A percentile compares a stretch with the other conserved stretches of the same genome.
phyloP scores from a whole-genome alignment of 2,888 invertebrate genomes.

The Tridacna gigas region DNA sequence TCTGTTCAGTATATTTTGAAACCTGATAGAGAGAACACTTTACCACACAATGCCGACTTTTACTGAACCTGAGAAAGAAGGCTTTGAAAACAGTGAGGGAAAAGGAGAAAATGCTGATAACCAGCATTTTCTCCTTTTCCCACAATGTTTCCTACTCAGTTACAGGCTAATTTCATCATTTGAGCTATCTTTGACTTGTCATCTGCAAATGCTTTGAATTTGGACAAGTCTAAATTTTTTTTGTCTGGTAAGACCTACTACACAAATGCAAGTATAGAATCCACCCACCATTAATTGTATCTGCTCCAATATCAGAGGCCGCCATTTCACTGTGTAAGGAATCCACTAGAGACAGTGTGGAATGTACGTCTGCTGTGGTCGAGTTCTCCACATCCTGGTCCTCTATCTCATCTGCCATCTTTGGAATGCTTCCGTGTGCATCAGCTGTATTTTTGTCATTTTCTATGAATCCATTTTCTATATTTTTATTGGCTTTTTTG shows the following conservation, averaged over 20 bases:
- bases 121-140: too few relatives aligned
- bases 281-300: slow-evolving; percentile 23
- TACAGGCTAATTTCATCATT: too few relatives aligned
- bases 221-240: neutral
- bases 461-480: slow-evolving; percentile 39
- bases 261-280: neutral
- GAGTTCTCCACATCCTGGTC: slow-evolving; percentile 43
- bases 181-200: too few relatives aligned
- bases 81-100: too few relatives aligned
- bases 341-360: slow-evolving; percentile 66
- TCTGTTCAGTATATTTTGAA: too few relatives aligned
- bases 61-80: too few relatives aligned
- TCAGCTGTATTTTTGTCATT: slow-evolving; percentile 36
- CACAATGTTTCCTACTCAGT: too few relatives aligned
- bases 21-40: too few relatives aligned
- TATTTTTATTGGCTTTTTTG: slow-evolving; percentile 40
- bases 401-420: slow-evolving; percentile 22
- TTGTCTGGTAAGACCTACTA: neutral
- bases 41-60: too few relatives aligned
- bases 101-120: too few relatives aligned
- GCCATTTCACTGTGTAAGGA: slow-evolving; percentile 65
- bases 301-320: slow-evolving; percentile 42
- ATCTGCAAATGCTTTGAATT: neutral
- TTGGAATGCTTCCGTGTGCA: slow-evolving; percentile 33
- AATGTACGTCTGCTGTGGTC: slow-evolving; percentile 64